phyloP scores from a whole-genome alignment of 2,113 vertebrate species.

The Columba janthina region DNA sequence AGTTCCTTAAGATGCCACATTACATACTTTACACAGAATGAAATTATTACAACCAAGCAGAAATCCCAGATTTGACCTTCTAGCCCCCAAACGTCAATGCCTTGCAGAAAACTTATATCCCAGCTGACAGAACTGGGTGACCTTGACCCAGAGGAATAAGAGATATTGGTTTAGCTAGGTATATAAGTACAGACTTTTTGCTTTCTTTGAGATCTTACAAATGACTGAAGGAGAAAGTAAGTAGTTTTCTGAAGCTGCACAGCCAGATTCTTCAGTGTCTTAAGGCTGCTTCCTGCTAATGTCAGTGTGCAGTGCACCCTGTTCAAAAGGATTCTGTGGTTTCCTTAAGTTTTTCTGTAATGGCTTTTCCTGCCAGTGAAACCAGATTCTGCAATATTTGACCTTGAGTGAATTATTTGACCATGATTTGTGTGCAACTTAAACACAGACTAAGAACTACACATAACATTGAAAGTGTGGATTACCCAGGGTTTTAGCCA shows the following conservation, averaged over 20 bases:
- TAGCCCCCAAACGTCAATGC: not conserved
- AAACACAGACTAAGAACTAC: not conserved
- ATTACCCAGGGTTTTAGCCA: not conserved
- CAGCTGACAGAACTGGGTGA: not conserved
- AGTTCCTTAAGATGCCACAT: not conserved
- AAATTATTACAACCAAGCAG: slow-evolving; percentile 8
- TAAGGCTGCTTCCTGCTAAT: not conserved
- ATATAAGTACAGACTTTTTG: not conserved
- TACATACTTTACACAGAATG: not conserved
- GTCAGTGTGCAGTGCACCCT: not conserved
- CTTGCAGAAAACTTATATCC: not conserved
- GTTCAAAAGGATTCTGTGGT: not conserved
- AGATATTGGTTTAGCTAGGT: not conserved
- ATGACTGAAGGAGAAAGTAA: not conserved
- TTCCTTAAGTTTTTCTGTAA: slow-evolving; percentile 4
- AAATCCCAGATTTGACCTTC: not conserved
- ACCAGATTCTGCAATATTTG: slow-evolving; percentile 11
- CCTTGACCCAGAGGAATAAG: slow-evolving; percentile 12
- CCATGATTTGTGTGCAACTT: slow-evolving; percentile 11
- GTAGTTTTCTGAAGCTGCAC: not conserved
- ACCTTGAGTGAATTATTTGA: slow-evolving; percentile 38
- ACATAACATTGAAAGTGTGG: not conserved
- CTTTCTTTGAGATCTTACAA: not conserved
- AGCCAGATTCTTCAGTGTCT: not conserved
- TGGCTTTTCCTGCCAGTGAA: slow-evolving; percentile 41